These are phyloP conservation scores for Ciconia nigra DNA, from an alignment of 2,797 vertebrate genomes.

Conservation along the genomic window DNA sequence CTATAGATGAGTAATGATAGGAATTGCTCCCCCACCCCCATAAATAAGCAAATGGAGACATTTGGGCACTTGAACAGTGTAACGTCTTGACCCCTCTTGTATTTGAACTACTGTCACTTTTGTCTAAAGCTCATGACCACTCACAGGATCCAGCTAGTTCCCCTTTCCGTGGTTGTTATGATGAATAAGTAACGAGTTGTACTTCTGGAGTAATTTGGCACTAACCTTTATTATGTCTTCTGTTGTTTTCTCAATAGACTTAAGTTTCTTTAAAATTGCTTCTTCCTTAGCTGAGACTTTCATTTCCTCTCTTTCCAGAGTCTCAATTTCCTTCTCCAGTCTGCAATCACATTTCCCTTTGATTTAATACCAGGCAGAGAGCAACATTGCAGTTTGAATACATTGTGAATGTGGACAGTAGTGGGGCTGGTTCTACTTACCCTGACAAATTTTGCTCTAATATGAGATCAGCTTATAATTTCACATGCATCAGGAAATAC, in stretches of 20 bases:
- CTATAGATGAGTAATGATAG: background rate
- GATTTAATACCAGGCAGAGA: background rate
- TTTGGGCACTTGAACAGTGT: background rate
- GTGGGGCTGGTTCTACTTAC: background rate
- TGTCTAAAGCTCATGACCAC: background rate
- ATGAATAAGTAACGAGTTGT: background rate
- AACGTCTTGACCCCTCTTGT: background rate
- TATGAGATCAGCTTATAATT: background rate
- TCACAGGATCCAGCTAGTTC: background rate
- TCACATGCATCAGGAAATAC: background rate
- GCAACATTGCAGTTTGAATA: background rate
- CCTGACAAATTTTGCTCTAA: background rate
- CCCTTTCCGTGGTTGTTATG: background rate
- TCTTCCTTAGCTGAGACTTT: constrained; percentile 88
- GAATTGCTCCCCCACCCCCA: background rate
- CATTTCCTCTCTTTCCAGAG: constrained; percentile 87
- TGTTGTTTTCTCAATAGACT: constrained; percentile 88
- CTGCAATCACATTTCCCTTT: constrained; percentile 69
- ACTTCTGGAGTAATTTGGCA: background rate
- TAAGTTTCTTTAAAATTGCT: constrained; percentile 86
- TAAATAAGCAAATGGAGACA: background rate
- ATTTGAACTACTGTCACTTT: background rate
- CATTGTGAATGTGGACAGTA: background rate
- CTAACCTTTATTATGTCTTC: constrained; percentile 94
- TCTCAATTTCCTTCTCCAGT: constrained; percentile 87